phyloP scores from a whole-genome alignment of 2,113 vertebrate genomes.

The Sinocyclocheilus maitianheensis region DNA sequence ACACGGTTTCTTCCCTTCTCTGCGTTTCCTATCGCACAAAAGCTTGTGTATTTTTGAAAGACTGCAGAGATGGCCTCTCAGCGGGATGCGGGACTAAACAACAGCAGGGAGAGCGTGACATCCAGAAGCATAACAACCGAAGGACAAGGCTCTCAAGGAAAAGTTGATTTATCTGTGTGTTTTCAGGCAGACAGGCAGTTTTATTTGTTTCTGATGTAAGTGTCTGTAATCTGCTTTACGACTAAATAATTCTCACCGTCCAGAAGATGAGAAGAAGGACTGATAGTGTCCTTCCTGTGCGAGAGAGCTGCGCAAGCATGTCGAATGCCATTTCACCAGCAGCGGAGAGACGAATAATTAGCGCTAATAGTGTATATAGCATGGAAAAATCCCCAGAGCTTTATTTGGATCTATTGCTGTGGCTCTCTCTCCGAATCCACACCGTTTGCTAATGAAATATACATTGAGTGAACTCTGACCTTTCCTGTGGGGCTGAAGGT shows the following conservation, averaged over 20 bases:
- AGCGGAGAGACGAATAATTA: conserved; percentile 78
- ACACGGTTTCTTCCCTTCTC: conserved; percentile 56
- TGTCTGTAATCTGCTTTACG: not conserved
- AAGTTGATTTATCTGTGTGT: conserved; percentile 32
- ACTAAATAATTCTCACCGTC: not conserved
- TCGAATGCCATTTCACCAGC: conserved; percentile 81
- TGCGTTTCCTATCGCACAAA: conserved; percentile 68
- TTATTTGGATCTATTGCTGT: conserved; percentile 50
- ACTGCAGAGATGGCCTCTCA: conserved; percentile 52
- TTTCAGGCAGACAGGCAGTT: conserved; percentile 20
- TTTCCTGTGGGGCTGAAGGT: conserved; percentile 75
- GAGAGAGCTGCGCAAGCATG: conserved; percentile 68
- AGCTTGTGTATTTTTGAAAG: conserved; percentile 56
- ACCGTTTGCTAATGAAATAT: conserved; percentile 75
- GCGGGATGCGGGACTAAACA: conserved; percentile 40
- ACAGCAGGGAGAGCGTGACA: conserved; percentile 45
- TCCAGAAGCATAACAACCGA: conserved; percentile 31
- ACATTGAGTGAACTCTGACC: conserved; percentile 76
- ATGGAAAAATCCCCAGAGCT: conserved; percentile 57
- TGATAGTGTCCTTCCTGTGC: conserved; percentile 37
- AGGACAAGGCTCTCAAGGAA: conserved; percentile 26
- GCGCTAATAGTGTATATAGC: conserved; percentile 77
- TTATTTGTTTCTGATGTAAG: conserved; percentile 13
- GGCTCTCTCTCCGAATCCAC: conserved; percentile 54
- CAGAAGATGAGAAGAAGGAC: conserved; percentile 29